A percentile compares a stretch with the other conserved stretches of the same genome.
phyloP scores from a whole-genome alignment of 1,140 invertebrate species.

The Rhynchophorus ferrugineus region DNA sequence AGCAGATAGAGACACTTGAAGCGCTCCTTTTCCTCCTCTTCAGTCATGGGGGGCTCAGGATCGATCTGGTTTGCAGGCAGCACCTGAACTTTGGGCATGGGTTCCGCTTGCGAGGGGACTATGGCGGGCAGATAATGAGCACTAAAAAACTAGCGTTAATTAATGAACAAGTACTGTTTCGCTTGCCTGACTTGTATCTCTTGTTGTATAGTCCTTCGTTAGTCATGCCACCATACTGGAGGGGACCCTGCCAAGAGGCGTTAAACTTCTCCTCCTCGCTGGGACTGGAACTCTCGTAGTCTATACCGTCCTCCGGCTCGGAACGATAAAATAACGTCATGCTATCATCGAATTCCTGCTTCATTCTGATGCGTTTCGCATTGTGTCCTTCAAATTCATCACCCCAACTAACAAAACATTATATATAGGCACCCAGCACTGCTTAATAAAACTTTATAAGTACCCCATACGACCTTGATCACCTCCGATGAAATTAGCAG shows the following conservation, averaged over 20 bases:
- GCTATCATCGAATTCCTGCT: constrained; percentile 53
- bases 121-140: background rate
- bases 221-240: constrained; percentile 47
- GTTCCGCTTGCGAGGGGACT: background rate
- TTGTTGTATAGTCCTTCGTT: background rate
- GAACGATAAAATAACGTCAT: constrained; percentile 50
- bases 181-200: no score
- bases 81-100: constrained; percentile 30
- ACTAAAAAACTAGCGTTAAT: background rate
- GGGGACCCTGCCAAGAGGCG: constrained; percentile 52
- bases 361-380: constrained; percentile 36
- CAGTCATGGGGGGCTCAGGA: constrained; percentile 31
- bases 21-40: constrained; percentile 58
- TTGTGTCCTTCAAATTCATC: constrained; percentile 22
- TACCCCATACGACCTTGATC: constrained; percentile 33
- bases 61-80: constrained; percentile 34
- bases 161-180: background rate
- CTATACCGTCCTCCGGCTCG: constrained; percentile 49
- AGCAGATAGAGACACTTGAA: constrained; percentile 80
- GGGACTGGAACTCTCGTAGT: constrained; percentile 55
- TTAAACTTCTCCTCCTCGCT: constrained; percentile 58
- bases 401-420: constrained; percentile 17
- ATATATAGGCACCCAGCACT: background rate
- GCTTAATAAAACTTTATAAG: background rate
- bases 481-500: constrained; percentile 27